These are phyloP conservation scores for Osedax fenrisi DNA, from an alignment of 2,888 invertebrate species.

Conservation along the genomic window DNA sequence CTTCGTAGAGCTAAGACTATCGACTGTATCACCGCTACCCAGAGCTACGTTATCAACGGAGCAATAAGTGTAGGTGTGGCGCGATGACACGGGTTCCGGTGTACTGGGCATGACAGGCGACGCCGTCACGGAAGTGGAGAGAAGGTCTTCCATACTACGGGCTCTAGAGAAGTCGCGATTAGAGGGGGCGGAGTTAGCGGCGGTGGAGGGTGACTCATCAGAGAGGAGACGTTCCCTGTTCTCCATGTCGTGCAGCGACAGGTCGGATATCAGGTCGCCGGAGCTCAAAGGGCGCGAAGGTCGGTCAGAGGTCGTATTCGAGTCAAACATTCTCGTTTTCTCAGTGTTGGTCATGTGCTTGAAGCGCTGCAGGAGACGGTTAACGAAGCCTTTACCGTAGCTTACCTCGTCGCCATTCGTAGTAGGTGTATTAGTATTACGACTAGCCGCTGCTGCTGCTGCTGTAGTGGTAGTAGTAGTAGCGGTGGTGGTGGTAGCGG, in stretches of 20 bases:
- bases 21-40: slow-evolving; percentile 32
- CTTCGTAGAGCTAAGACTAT: neutral
- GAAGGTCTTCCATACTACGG: slow-evolving; percentile 17
- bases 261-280: slow-evolving; percentile 32
- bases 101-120: slow-evolving; percentile 35
- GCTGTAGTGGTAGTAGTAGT: too few relatives aligned
- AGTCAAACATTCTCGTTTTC: neutral
- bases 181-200: slow-evolving; percentile 31
- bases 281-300: slow-evolving; percentile 18
- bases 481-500: too few relatives aligned
- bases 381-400: slow-evolving; percentile 46
- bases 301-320: slow-evolving; percentile 26
- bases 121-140: slow-evolving; percentile 33
- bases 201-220: slow-evolving; percentile 33
- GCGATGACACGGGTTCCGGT: slow-evolving; percentile 21
- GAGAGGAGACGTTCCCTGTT: slow-evolving; percentile 29
- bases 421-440: too few relatives aligned
- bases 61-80: slow-evolving; percentile 32
- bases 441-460: neutral
- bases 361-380: slow-evolving; percentile 43
- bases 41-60: slow-evolving; percentile 35
- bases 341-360: slow-evolving; percentile 24
- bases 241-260: slow-evolving; percentile 33
- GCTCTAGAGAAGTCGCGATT: slow-evolving; percentile 25
- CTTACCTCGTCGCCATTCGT: slow-evolving; percentile 37